Evolutionary conservation across 2,888 invertebrate genomes (phyloP).

Genomic region (Leptura quadrifasciata): DNA sequence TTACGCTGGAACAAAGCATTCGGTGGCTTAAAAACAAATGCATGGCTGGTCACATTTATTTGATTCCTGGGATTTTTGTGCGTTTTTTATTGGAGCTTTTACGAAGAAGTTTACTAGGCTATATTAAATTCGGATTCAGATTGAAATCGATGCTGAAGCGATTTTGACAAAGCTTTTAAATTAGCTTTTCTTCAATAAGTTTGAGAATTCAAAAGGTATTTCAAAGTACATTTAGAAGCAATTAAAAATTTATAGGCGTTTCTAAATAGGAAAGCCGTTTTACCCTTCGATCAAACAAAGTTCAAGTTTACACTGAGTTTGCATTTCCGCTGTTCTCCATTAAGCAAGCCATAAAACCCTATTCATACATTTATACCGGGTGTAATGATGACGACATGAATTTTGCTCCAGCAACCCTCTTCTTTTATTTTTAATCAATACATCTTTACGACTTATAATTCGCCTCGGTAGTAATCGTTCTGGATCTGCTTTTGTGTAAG

Average conservation of each 20-base stretch:
- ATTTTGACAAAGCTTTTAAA: conserved; percentile 59
- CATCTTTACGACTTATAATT: conserved; percentile 9
- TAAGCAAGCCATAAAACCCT: conserved; percentile 39
- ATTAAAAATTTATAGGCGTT: conserved; percentile 62
- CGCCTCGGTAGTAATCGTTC: neutral
- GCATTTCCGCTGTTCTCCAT: conserved; percentile 54
- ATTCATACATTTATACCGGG: conserved; percentile 37
- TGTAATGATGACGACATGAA: conserved; percentile 34
- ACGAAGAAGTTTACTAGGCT: conserved; percentile 30
- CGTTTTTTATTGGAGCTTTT: conserved; percentile 28
- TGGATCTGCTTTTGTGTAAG: neutral
- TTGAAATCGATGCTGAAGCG: conserved; percentile 37
- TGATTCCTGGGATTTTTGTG: conserved; percentile 63
- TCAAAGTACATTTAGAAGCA: conserved; percentile 60
- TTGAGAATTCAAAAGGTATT: conserved; percentile 52
- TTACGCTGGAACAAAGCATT: conserved; percentile 64
- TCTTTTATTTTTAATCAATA: conserved; percentile 44
- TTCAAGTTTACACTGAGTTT: conserved; percentile 59
- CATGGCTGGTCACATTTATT: conserved; percentile 66
- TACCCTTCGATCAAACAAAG: conserved; percentile 55
- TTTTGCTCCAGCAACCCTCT: conserved; percentile 29
- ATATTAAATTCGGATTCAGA: conserved; percentile 38
- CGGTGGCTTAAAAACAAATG: conserved; percentile 63
- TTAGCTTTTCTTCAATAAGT: conserved; percentile 59
- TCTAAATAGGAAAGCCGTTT: conserved; percentile 47